Base-by-base conservation (phyloP, 2,888 invertebrate species). In the Drosophila diplacantha region DNA sequence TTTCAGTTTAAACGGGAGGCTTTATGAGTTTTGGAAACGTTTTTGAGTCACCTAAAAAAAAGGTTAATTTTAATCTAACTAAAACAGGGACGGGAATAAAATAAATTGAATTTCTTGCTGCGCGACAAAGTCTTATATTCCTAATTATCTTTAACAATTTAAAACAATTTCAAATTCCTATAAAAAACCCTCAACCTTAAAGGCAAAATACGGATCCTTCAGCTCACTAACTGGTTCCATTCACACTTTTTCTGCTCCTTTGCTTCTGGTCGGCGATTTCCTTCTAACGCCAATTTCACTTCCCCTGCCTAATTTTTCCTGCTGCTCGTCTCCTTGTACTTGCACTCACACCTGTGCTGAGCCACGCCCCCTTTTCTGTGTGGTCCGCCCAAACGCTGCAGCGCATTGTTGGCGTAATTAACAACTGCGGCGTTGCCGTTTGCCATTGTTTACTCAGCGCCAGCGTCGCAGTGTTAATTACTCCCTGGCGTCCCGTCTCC, bases 1-100 rank as follows among this genome's bases (percentile, higher is more conserved):
- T 32, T 96, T 96, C 83, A 93, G 95, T 82, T 85, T 83, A 0
- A 89, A 90, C 3, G 87, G 86, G 1, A 85, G 85, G 12, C 57
- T 86, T 47, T 78, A 83, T 37, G 76, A 73, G 29, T 65, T 89
- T 26, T 89, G 87, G 87, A 74, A 79, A n/a, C 85, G 85, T 41
- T 52, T 87, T 56, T 67, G n/a, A 31, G 7, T 3, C 8, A 5
- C 3, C 22, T 11, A 14, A 4, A 14, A 5, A 29, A 22, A 22
- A 7, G 4, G n/a, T 7, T 4, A 22, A 8, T 8, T 8, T 16
- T 9, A n/a, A 16, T 12, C 3, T 2, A 22, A 8, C 14, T 24
- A 3, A n/a, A 14, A 38, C 8, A 22, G 9, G 3, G 3, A n/a
- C 26, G 12, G 6, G 3, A 8, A 18, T 18, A 2, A 44, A 18